Evolutionary conservation across 2,888 invertebrate genomes (phyloP), one percentile per base, ranked within the genome.

Genomic region (Linnaemya vulpina): DNA sequence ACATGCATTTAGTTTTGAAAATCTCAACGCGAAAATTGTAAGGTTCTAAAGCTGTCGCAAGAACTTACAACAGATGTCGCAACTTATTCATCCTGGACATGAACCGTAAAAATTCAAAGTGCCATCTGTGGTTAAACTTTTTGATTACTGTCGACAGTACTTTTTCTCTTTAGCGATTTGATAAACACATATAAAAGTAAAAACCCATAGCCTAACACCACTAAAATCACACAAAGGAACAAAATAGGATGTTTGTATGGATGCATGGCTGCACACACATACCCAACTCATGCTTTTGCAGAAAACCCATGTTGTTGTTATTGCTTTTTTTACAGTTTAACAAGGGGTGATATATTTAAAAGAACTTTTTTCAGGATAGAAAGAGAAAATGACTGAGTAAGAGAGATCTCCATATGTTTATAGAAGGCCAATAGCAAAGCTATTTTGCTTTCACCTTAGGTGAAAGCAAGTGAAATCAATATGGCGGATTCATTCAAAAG

Each of bases 371-470:
- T 10, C 20, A 17, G 35, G 62, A 82, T 38, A 55, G 81, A 82
- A 82, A 70, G 75, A 82, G 81, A 70, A 70, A 55, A 70, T 76
- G 70, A 15, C 63, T 68, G 70, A 70, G 62, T 20, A 76, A 75
- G 46, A 60, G 75, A 82, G 49, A 70, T 49, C 53, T 43, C n/a
- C 67, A 43, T 53, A 74, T 75, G 53, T 70, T 10, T 51, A 58
- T 20, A 76, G 51, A 62, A 76, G 75, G 35, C 81, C 81, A 82
- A 82, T 82, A 76, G 81, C 55, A 75, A 53, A 70, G 53, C 75
- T n/a, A n/a, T n/a, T n/a, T n/a, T n/a, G n/a, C n/a, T n/a, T 70
- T 63, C 25, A 76, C 15, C 55, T 75, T 75, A 55, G 43, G 68
- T 75, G 35, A 62, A 15, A 51, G 58, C 43, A 68, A 63, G 17